Evolutionary conservation across 1,140 invertebrate genomes (phyloP).

Genomic region (Hyphantria cunea): DNA sequence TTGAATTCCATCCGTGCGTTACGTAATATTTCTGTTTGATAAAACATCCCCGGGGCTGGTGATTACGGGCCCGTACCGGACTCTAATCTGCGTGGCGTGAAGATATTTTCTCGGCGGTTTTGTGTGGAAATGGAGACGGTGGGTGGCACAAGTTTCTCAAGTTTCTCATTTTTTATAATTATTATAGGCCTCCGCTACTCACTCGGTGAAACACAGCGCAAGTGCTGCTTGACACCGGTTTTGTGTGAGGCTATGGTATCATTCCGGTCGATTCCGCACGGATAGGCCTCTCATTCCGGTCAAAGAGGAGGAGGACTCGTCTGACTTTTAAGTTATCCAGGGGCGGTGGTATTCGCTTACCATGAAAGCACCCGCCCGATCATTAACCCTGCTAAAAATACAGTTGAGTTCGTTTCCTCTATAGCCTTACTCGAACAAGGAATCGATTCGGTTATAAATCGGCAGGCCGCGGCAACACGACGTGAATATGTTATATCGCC

Average conservation of each 20-base stretch:
- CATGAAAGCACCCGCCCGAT: too few species aligned
- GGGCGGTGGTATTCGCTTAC: too few species aligned
- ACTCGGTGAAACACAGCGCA: too few species aligned
- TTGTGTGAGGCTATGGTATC: too few species aligned
- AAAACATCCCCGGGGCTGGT: constrained; percentile 35
- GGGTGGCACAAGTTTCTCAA: too few species aligned
- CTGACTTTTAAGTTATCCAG: too few species aligned
- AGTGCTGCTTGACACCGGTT: too few species aligned
- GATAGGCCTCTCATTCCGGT: too few species aligned
- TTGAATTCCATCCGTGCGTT: constrained; percentile 55
- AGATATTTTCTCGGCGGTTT: constrained; percentile 54
- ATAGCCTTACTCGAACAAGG: constrained; percentile 48
- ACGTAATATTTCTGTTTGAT: constrained; percentile 50
- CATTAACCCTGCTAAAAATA: too few species aligned
- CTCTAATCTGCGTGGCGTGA: constrained; percentile 54
- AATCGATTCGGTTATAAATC: constrained; percentile 69
- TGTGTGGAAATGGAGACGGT: constrained; percentile 35
- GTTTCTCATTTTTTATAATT: neutral
- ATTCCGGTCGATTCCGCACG: too few species aligned
- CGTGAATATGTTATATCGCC: constrained; percentile 66
- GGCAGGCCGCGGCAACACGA: constrained; percentile 58
- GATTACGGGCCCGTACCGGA: constrained; percentile 31
- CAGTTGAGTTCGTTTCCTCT: constrained; percentile 24
- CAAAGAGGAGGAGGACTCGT: too few species aligned
- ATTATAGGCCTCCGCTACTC: too few species aligned